Conservation (phyloP, 2,113 vertebrate species). For the Paradoxurus hermaphroditus region DNA sequence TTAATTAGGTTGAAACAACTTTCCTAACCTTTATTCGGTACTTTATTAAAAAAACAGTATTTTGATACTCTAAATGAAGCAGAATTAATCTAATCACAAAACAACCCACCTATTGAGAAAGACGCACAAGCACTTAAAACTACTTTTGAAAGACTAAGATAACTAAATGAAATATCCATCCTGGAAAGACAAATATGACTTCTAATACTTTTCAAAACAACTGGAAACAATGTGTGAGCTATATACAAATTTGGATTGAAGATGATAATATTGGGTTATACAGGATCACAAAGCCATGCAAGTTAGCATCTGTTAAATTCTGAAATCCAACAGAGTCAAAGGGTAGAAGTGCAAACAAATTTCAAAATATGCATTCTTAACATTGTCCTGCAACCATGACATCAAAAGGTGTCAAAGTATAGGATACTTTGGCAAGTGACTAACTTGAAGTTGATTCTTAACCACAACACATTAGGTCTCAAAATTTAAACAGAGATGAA, state of each 20-base stretch:
- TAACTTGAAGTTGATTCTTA: not conserved
- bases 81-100: not conserved
- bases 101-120: not conserved
- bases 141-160: not conserved
- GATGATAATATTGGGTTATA: not conserved
- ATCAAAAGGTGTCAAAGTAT: not conserved
- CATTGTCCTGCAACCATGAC: not conserved
- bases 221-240: not conserved
- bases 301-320: not conserved
- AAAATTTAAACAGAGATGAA: not conserved
- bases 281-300: not conserved
- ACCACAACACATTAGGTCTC: not conserved
- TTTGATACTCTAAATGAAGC: not conserved
- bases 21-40: not conserved
- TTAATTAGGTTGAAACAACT: not conserved
- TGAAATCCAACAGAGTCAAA: not conserved
- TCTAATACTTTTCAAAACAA: not conserved
- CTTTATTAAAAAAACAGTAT: not conserved
- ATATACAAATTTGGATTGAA: not conserved
- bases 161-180: not conserved
- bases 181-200: not conserved
- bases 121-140: not conserved
- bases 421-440: not conserved
- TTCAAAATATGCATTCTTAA: slow-evolving; percentile 6
- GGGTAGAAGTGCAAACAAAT: not conserved